Evolutionary conservation across 2,113 vertebrate genomes (phyloP).

Genomic region (Balaeniceps rex): DNA sequence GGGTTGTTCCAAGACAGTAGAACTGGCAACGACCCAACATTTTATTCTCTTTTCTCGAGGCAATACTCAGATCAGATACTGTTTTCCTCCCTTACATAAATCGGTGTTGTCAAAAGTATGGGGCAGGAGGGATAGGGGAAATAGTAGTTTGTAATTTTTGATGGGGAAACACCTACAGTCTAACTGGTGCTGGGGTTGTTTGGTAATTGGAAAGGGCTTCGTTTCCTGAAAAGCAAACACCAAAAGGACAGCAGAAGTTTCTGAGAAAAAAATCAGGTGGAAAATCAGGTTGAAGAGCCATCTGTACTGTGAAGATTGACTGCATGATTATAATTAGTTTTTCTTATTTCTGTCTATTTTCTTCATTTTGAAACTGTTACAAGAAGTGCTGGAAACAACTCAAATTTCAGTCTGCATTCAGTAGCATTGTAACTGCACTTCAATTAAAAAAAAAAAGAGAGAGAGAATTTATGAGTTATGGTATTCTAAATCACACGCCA

Average conservation of each 20-base stretch:
- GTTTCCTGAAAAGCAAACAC: background rate
- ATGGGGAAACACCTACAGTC: background rate
- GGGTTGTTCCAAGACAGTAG: constrained; percentile 45
- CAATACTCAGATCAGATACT: background rate
- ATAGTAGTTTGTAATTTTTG: background rate
- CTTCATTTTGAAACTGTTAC: background rate
- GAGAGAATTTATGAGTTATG: background rate
- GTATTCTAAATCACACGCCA: background rate
- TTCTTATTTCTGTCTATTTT: background rate
- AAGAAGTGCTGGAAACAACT: background rate
- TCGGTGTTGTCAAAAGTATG: background rate
- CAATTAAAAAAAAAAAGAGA: background rate
- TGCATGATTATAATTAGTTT: background rate
- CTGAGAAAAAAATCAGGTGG: background rate
- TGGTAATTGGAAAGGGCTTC: background rate
- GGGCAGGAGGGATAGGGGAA: background rate
- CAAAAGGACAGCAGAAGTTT: background rate
- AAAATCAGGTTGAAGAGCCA: background rate
- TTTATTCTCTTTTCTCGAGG: constrained; percentile 8
- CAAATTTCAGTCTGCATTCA: background rate
- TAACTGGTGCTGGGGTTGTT: background rate
- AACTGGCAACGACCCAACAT: background rate
- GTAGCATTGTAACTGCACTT: background rate
- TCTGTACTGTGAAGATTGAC: background rate
- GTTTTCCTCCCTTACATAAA: background rate